Conservation (phyloP, 2,113 vertebrate species). For the Anolis carolinensis region DNA sequence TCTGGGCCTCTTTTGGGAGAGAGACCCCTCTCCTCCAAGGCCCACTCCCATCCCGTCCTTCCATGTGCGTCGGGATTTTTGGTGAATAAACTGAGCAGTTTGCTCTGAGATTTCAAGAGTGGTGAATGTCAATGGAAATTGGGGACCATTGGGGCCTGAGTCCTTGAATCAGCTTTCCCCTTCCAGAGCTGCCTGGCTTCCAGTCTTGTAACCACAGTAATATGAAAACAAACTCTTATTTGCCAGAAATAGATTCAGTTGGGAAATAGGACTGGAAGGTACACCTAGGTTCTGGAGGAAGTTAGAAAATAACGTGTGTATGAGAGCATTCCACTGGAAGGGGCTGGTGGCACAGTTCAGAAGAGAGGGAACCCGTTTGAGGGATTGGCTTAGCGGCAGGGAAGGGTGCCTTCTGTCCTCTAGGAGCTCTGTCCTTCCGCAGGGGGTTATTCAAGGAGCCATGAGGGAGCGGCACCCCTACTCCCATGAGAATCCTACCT, state of each 20-base stretch:
- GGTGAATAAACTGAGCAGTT: constrained; percentile 34
- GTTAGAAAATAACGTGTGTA: not conserved
- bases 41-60: not conserved
- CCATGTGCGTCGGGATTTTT: constrained; percentile 1
- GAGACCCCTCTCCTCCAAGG: not conserved
- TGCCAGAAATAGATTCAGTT: not conserved
- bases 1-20: not conserved
- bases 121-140: constrained; percentile 19
- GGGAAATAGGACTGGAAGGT: not conserved
- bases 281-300: not conserved
- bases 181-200: too few relatives aligned
- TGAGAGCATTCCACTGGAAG: not conserved
- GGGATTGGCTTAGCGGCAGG: too few relatives aligned
- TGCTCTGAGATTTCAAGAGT: not conserved
- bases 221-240: not conserved
- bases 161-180: not conserved
- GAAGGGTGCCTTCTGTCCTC: too few relatives aligned
- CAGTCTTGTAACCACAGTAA: constrained; percentile 1
- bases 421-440: too few relatives aligned
- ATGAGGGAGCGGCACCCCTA: not conserved
- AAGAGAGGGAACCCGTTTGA: too few relatives aligned
- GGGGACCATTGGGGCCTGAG: not conserved
- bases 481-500: too few relatives aligned
- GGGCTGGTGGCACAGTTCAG: too few relatives aligned
- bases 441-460: too few relatives aligned